phyloP scores from a whole-genome alignment of 2,113 vertebrate species.

The Calidris pugnax region DNA sequence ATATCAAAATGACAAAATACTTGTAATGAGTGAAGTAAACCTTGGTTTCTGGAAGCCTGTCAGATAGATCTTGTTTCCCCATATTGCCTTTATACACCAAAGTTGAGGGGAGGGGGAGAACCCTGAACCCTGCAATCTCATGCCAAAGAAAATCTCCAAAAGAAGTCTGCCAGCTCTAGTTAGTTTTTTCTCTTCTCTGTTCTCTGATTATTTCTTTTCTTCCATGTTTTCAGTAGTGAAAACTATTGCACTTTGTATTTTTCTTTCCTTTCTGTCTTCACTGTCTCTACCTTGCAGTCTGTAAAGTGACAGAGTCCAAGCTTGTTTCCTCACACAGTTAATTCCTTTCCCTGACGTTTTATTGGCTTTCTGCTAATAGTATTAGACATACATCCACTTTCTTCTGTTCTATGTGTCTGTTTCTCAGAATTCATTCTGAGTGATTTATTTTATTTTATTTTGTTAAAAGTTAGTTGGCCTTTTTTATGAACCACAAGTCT shows the following conservation, averaged over 20 bases:
- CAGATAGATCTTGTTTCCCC: background rate
- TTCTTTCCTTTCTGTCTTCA: background rate
- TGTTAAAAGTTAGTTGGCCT: background rate
- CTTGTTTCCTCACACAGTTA: background rate
- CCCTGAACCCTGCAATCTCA: accelerated
- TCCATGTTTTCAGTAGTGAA: background rate
- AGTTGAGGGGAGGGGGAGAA: accelerated
- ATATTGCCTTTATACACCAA: background rate
- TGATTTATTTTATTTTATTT: background rate
- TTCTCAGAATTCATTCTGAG: background rate
- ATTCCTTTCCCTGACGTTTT: background rate
- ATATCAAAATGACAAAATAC: no score
- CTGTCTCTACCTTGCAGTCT: background rate
- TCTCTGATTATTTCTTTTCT: background rate
- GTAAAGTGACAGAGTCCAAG: background rate
- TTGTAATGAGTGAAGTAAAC: background rate
- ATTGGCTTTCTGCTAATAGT: background rate
- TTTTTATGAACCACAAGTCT: background rate
- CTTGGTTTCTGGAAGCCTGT: background rate
- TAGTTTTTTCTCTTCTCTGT: background rate
- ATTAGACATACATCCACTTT: background rate
- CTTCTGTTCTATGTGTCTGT: background rate
- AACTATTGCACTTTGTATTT: background rate
- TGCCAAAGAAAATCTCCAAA: background rate
- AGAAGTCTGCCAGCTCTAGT: background rate